Evolutionary conservation across 2,888 invertebrate species (phyloP), one percentile per base, ranked within the genome.

Genomic region (Tanytarsus gracilentus): DNA sequence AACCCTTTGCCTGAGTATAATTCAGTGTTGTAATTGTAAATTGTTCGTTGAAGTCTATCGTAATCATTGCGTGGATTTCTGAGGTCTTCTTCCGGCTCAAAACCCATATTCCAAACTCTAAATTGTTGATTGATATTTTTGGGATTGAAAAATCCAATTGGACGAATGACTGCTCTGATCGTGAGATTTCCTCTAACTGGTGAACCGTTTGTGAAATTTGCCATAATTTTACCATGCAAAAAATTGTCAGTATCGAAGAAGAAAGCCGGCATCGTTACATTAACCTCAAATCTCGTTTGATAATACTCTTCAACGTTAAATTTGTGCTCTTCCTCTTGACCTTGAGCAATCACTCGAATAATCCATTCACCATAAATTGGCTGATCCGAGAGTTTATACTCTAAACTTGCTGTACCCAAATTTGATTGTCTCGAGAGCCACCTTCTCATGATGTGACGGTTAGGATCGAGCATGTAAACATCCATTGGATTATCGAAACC

Each of bases 241-340:
- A 77, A 92, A 8, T 78, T 82, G 67, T 93, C 92, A 21, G 86
- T 86, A 67, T 88, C 88, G 71, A 94, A 88, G 76, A 96, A 89
- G 72, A 93, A 94, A 1, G 94, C 88, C 0, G 95, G 91, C 86
- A 95, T 93, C 0, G 93, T 94, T 0, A 97, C 93, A 73, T 96
- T 96, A 40, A 85, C 85, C 78, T 96, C 95, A 70, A 90, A 95
- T 66, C 94, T 79, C 0, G 94, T 93, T 73, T 93, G 93, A 73
- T 94, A 95, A 75, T 94, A 96, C 76, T 96, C 95, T 71, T 95
- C 93, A 0, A 97, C 94, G 6, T 84, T 73, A 74, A 95, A 95
- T 59, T 81, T 80, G 36, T 88, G 81, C 70, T 91, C 88, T 73
- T 96, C 94, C 2, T 84, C 76, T 72, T 94, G 93, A 0, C 90